Base-by-base conservation (phyloP, 2,888 invertebrate genomes). In the Merodon equestris region DNA sequence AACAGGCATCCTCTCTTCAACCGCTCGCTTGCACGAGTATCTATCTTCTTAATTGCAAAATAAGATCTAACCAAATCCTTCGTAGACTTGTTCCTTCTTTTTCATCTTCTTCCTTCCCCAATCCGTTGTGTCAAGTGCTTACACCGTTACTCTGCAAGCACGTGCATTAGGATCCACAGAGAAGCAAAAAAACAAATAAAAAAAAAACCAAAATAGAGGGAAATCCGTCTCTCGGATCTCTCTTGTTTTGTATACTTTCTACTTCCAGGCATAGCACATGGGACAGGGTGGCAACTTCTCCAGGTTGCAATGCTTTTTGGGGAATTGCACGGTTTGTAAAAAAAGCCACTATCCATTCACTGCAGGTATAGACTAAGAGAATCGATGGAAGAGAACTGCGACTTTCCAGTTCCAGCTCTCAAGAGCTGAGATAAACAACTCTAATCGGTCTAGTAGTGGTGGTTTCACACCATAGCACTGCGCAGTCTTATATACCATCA, bases 331-430 rank as follows among this genome's bases (percentile, higher is more conserved):
- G n/a, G n/a, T n/a, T n/a, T n/a, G n/a, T n/a, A n/a, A n/a, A n/a
- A n/a, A n/a, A n/a, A n/a, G n/a, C n/a, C n/a, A n/a, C n/a, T n/a
- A n/a, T n/a, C n/a, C n/a, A n/a, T n/a, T n/a, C n/a, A n/a, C n/a
- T n/a, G n/a, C n/a, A n/a, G n/a, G n/a, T n/a, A n/a, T n/a, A n/a
- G 27, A 7, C 7, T 42, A 82, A 61, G 82, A 67, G 76, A 67
- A 60, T 40, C 73, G 82, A 84, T 84, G 82, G 82, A 84, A 83
- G 72, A 48, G 4, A 9, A 63, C 48, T 63, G 12, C 42, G 10
- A 63, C 57, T 64, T 57, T 71, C 58, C 64, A 58, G 54, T 67
- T 60, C 40, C 51, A 81, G 81, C 83, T 61, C 74, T 84, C 64
- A 66, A 60, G 81, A 74, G 71, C 67, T 70, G 63, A 72, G 68